Conservation (phyloP, 2,888 invertebrate species). For the Epinotia bilunana region DNA sequence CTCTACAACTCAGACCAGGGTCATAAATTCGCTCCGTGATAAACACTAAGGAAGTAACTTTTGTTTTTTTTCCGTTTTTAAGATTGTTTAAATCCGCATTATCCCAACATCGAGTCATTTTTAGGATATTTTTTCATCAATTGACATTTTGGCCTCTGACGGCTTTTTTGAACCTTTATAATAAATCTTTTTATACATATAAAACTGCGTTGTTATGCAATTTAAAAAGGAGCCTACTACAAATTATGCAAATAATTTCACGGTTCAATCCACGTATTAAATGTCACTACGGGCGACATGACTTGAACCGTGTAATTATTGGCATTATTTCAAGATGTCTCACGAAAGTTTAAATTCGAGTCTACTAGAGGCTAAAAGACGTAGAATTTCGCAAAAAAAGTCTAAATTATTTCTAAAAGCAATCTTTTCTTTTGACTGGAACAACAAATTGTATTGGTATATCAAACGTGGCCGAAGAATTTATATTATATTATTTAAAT, state of each 20-base stretch:
- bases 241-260: no score
- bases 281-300: no score
- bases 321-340: no score
- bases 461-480: slow-evolving; percentile 65
- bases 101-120: background rate
- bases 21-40: slow-evolving; percentile 47
- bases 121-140: background rate
- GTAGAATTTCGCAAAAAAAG: slow-evolving; percentile 12
- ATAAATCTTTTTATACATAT: no score
- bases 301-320: no score
- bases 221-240: no score
- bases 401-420: slow-evolving; percentile 26
- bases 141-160: background rate
- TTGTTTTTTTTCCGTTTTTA: slow-evolving; percentile 18
- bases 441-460: slow-evolving; percentile 60
- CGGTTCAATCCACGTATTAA: no score
- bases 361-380: background rate
- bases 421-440: slow-evolving; percentile 32
- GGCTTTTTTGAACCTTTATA: no score
- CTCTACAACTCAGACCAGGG: slow-evolving; percentile 21
- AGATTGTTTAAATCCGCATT: slow-evolving; percentile 28
- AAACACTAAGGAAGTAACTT: slow-evolving; percentile 43
- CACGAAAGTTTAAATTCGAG: no score
- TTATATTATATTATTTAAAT: slow-evolving; percentile 51
- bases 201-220: no score